Evolutionary conservation across 2,888 invertebrate genomes (phyloP).

Genomic region (Venustoraphidia nigricollis): DNA sequence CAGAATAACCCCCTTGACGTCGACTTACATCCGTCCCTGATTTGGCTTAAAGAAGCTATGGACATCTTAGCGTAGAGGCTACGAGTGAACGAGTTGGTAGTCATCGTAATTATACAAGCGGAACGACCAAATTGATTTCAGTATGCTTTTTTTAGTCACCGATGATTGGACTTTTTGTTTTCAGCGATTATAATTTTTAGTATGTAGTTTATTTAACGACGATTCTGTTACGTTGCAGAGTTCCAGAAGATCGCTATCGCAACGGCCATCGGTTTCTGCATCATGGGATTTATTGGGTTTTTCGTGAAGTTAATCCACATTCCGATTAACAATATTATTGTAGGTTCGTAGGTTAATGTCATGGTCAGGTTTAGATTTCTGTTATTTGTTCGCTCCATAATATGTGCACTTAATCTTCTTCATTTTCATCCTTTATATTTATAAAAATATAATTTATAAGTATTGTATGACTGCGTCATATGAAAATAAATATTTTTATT

Average conservation of each 20-base stretch:
- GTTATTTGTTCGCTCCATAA: no score
- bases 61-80: no score
- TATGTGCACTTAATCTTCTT: no score
- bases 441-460: no score
- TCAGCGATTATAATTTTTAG: neutral
- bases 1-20: no score
- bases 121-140: neutral
- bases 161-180: neutral
- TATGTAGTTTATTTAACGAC: neutral
- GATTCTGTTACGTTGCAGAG: slow-evolving; percentile 45
- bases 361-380: no score
- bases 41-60: no score
- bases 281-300: slow-evolving; percentile 99
- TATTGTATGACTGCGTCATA: no score
- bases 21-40: no score
- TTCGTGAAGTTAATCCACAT: slow-evolving; percentile 99
- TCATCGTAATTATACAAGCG: neutral
- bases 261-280: slow-evolving; percentile 98
- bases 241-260: slow-evolving; percentile 99
- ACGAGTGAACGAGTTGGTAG: no score
- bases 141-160: slow-evolving; percentile 2
- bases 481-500: no score
- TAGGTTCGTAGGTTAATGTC: slow-evolving; percentile 48
- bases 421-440: no score
- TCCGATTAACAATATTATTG: slow-evolving; percentile 94